Conservation (phyloP, 2,797 vertebrate genomes). For the Sphenopsis melanotis region DNA sequence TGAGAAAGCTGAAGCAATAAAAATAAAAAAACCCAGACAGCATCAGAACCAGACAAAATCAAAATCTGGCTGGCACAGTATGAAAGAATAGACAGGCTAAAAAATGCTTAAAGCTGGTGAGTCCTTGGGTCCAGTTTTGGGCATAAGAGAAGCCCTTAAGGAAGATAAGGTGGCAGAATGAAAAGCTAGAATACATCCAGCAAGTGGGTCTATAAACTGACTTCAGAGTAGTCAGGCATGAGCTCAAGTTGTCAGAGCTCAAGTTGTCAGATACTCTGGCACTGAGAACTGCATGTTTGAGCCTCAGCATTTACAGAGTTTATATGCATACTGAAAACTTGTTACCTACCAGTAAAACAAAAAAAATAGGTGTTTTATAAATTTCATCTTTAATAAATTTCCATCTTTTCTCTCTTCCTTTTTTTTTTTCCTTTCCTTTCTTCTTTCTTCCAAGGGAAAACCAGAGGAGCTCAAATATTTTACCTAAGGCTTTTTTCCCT, state of each 20-base stretch:
- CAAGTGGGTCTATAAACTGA: neutral
- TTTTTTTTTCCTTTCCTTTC: neutral
- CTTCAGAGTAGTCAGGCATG: accelerated
- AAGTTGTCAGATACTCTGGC: neutral
- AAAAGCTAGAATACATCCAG: neutral
- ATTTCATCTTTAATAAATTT: neutral
- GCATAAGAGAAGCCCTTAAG: neutral
- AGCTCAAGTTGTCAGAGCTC: neutral
- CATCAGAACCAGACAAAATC: neutral
- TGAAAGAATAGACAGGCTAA: neutral
- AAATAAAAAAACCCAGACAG: neutral
- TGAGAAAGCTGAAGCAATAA: neutral
- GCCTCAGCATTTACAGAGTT: neutral
- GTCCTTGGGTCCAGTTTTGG: neutral
- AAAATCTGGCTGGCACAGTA: neutral
- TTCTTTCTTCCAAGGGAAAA: neutral
- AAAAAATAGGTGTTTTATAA: accelerated
- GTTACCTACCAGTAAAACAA: neutral
- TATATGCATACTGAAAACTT: neutral
- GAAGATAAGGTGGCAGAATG: neutral
- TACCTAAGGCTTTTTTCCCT: neutral
- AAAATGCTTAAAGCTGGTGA: neutral
- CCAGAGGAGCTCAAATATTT: neutral
- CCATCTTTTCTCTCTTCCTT: neutral
- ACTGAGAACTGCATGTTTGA: neutral